Conservation (phyloP, 2,113 vertebrate genomes). For the Malaclemys terrapin region DNA sequence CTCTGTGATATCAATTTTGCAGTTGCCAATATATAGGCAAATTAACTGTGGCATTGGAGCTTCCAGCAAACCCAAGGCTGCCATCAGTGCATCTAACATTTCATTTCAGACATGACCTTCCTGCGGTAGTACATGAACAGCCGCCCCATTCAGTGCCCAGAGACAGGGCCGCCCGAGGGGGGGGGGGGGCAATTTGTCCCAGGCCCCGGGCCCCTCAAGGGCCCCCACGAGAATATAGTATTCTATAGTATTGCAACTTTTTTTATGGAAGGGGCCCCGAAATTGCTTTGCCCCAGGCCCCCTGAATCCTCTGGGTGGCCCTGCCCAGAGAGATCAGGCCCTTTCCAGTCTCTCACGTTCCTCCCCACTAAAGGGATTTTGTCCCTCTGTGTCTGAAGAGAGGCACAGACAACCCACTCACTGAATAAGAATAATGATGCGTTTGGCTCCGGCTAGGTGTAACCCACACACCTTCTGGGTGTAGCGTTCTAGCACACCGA, state of each 20-base stretch:
- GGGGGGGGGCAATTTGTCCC: no score
- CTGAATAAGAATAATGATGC: not conserved
- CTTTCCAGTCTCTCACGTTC: not conserved
- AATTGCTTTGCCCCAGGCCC: no score
- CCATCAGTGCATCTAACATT: not conserved
- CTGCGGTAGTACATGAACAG: not conserved
- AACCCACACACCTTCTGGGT: no score
- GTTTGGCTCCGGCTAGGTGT: not conserved
- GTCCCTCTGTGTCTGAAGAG: accelerated
- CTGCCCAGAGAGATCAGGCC: not conserved
- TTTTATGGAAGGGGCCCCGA: no score
- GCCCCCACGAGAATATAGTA: no score
- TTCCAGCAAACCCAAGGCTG: not conserved
- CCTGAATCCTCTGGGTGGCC: not conserved
- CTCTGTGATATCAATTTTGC: not conserved
- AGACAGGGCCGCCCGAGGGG: not conserved
- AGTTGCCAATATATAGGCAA: not conserved
- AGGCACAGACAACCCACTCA: not conserved
- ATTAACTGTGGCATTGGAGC: not conserved
- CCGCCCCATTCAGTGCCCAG: not conserved
- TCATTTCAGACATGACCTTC: not conserved
- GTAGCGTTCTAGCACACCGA: no score
- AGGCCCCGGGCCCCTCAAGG: no score
- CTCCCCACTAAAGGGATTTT: not conserved
- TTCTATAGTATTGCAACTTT: no score